These are phyloP conservation scores for Petrocephalus zakoni DNA, from an alignment of 2,113 vertebrate species.

Conservation along the genomic window DNA sequence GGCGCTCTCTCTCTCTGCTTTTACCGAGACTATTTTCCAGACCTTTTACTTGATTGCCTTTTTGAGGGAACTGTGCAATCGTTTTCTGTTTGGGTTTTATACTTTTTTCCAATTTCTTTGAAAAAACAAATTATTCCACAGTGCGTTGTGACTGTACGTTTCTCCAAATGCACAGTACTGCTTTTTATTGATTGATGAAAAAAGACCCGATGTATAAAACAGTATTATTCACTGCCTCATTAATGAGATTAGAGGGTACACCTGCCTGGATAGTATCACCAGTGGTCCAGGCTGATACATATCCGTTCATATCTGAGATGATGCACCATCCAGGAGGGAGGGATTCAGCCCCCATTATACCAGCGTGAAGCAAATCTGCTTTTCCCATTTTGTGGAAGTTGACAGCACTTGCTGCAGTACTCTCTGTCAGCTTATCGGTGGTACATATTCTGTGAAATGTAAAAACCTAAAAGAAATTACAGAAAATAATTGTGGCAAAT, in stretches of 20 bases:
- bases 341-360: neutral
- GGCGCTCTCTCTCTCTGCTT: neutral
- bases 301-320: neutral
- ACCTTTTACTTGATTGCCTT: neutral
- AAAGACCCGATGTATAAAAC: neutral
- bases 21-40: neutral
- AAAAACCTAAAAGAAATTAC: neutral
- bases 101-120: neutral
- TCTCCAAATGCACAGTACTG: neutral
- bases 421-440: neutral
- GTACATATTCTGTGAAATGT: neutral
- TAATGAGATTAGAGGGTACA: neutral
- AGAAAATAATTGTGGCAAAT: neutral
- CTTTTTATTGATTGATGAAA: neutral
- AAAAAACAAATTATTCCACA: neutral
- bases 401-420: neutral
- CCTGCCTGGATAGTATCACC: neutral
- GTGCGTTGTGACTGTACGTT: neutral
- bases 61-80: neutral
- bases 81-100: neutral
- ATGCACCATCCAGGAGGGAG: neutral
- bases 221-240: neutral
- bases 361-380: constrained; percentile 2
- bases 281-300: neutral
- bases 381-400: neutral